Base-by-base conservation (phyloP, 2,888 invertebrate genomes). In the Hetaerina titia region DNA sequence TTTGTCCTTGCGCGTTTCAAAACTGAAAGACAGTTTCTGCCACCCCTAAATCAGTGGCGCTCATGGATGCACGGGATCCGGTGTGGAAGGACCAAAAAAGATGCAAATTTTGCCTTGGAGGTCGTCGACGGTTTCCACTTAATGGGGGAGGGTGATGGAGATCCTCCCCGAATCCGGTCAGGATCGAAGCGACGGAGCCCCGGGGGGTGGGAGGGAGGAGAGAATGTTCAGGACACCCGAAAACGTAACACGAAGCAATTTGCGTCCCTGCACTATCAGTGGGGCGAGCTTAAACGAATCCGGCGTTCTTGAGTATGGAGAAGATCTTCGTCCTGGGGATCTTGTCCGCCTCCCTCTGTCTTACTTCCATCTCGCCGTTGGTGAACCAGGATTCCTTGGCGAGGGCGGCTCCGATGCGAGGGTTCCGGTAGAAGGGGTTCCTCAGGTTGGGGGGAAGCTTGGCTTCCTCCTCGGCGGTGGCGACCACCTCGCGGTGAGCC, bases 331-430 rank as follows among this genome's bases (percentile, higher is more conserved):
- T 97, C 4, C 98, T 97, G 0, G 98, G 98, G 95, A 98, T 98
- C 96, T 98, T 98, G 96, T 98, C 98, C 0, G 98, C 98, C 96
- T 98, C 98, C 19, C 98, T 97, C 96, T 98, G 97, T 89, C 98
- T 97, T 0, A 98, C 98, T 95, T 98, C 98, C 97, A 98, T 98
- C 96, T 98, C 98, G 96, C 98, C 98, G 95, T 98, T 97, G 0
- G 98, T 97, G 95, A 98, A 98, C 98, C 98, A 98, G 0, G 98
- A 98, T 96, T 98, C 98, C 96, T 98, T 98, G 1, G 98, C 98
- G 17, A 98, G 97, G 0, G 97, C 98, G 11, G 97, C 98, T 11
- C 98, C 98, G 19, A 98, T 97, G 2, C 97, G 96, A 0, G 98
- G 98, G 96, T 98, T 98, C 96, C 98, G 98, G 96, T 98, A 98